These are phyloP conservation scores for Calyptommatus sinebrachiatus DNA, from an alignment of 2,113 vertebrate species.

Conservation along the genomic window DNA sequence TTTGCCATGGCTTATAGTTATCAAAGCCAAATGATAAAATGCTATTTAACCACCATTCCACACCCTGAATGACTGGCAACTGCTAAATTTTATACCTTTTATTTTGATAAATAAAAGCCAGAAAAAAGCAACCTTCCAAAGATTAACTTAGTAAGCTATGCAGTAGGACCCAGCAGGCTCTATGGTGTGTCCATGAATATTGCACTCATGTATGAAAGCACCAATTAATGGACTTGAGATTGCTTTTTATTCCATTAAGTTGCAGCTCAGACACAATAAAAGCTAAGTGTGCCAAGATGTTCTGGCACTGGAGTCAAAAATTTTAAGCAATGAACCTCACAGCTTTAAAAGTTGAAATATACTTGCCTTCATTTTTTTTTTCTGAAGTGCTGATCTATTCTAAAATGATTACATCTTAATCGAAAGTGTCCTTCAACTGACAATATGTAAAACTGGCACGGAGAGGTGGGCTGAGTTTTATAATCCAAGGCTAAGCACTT, in stretches of 20 bases:
- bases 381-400: constrained; percentile 27
- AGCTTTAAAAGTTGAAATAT: constrained; percentile 30
- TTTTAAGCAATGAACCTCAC: constrained; percentile 36
- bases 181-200: constrained; percentile 47
- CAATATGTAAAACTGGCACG: neutral
- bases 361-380: constrained; percentile 44
- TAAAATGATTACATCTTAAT: constrained; percentile 38
- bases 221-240: constrained; percentile 38
- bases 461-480: neutral
- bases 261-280: constrained; percentile 33
- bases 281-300: constrained; percentile 34
- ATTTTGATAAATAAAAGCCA: too few relatives aligned
- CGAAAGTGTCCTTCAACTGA: constrained; percentile 8
- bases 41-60: too few relatives aligned
- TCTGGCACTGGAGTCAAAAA: constrained; percentile 47
- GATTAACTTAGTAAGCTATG: constrained; percentile 31
- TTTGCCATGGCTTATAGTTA: too few relatives aligned
- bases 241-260: constrained; percentile 44
- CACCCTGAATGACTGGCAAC: too few relatives aligned
- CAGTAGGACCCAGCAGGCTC: constrained; percentile 33
- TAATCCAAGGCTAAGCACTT: neutral
- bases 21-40: too few relatives aligned
- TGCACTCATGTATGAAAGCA: constrained; percentile 51
- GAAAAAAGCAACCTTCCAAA: neutral
- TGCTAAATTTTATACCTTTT: too few relatives aligned